Evolutionary conservation across 2,797 vertebrate genomes (phyloP).

Genomic region (Telmatherina bonti): DNA sequence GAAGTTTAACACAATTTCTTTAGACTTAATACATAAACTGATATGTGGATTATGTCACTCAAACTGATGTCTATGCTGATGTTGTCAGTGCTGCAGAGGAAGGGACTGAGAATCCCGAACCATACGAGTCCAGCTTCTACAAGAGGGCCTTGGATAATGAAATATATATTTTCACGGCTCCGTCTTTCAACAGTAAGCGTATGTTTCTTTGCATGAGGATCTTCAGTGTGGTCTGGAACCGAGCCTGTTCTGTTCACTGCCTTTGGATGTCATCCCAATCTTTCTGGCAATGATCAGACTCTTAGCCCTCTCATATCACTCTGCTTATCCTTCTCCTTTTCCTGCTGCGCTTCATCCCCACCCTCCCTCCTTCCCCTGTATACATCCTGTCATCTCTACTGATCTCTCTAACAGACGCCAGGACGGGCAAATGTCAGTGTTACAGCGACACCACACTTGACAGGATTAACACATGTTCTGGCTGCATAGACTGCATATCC

Average conservation of each 20-base stretch:
- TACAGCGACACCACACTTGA: conserved; percentile 55
- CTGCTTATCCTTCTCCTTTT: conserved; percentile 67
- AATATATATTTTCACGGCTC: conserved; percentile 97
- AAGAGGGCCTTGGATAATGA: conserved; percentile 97
- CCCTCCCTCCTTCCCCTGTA: conserved; percentile 43
- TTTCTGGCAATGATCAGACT: conserved; percentile 61
- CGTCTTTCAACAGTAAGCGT: conserved; percentile 92
- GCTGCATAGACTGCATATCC: conserved; percentile 26
- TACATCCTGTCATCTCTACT: conserved; percentile 70
- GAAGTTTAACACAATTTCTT: conserved; percentile 45
- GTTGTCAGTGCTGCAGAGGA: conserved; percentile 91
- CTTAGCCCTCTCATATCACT: conserved; percentile 66
- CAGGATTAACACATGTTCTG: conserved; percentile 72
- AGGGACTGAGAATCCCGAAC: conserved; percentile 94
- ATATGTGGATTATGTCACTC: conserved; percentile 42
- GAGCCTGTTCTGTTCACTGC: conserved; percentile 51
- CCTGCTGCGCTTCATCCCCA: conserved; percentile 54
- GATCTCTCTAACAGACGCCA: conserved; percentile 74
- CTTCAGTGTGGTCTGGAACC: conserved; percentile 61
- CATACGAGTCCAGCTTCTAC: conserved; percentile 97
- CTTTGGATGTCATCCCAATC: conserved; percentile 59
- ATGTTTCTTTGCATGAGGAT: conserved; percentile 24
- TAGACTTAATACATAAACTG: conserved; percentile 33
- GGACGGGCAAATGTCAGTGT: conserved; percentile 51
- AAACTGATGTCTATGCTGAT: conserved; percentile 32